Evolutionary conservation across 2,888 invertebrate genomes (phyloP), one percentile per base, ranked within the genome.

Genomic region (Alloplasta piceator): DNA sequence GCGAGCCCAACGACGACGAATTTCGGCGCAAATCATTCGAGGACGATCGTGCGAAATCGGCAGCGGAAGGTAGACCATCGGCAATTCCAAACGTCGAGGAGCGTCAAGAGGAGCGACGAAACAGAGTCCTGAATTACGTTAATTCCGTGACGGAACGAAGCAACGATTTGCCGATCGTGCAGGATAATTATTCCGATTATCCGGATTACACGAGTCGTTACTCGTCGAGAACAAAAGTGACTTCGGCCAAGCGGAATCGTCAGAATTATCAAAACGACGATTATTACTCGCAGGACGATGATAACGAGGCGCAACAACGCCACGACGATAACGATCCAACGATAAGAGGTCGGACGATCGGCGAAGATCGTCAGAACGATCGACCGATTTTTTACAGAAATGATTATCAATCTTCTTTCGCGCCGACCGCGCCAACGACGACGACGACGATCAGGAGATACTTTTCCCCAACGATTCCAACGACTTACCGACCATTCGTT

Each of bases 1-100:
- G 50, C 43, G 41, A 64, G n/a, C 56, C 76, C 9, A 66, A 90
- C 63, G 94, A 94, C 10, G 93, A 94, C 39, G 93, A 94, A 72
- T 93, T 94, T 81, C 93, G 94, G 91, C 93, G 93, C 52, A 94
- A 94, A 74, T 92, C 94, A 1, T 94, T 94, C 84, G 93, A 94
- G 84, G 94, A 94, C 94, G 91, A 94, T 6, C 93, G 93, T 10
- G 92, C 94, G 75, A 93, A 93, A 0, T 93, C 94, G 89, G 86
- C 84, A 12, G 86, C 78, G 10, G 88, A 86, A 61, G 76, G 78
- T 39, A 72, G 82, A 16, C 78, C 80, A 81, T 67, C 82, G 12
- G 39, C 56, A 1, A 60, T 6, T 5, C 14, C 10, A 4, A 43
- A 82, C 2, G 61, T 66, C n/a, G 50, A 39, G 7, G n/a, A 56